Evolutionary conservation across 2,113 vertebrate genomes (phyloP).

Genomic region (Narcine bancroftii): DNA sequence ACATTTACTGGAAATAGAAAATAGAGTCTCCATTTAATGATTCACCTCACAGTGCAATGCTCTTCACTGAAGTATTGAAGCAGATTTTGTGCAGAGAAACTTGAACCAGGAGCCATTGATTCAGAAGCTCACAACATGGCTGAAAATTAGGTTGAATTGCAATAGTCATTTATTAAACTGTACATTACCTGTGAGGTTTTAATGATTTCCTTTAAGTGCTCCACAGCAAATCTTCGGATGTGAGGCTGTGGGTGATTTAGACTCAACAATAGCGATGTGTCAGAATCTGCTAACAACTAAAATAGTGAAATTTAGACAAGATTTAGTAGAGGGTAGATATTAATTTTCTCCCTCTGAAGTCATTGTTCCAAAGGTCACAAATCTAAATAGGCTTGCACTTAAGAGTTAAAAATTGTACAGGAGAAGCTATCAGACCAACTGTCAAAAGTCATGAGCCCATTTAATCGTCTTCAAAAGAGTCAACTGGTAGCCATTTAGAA

Average conservation of each 20-base stretch:
- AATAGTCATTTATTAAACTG: background rate
- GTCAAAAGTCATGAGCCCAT: background rate
- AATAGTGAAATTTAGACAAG: conserved; percentile 39
- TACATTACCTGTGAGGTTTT: conserved; percentile 62
- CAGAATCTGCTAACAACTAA: conserved; percentile 75
- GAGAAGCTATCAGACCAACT: background rate
- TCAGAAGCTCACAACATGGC: too few relatives aligned
- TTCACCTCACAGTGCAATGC: too few relatives aligned
- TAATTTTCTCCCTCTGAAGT: background rate
- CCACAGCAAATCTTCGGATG: conserved; percentile 71
- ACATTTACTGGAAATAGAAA: too few relatives aligned
- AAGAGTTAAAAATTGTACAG: background rate
- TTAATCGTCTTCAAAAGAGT: background rate
- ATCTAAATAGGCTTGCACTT: background rate
- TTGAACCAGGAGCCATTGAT: too few relatives aligned
- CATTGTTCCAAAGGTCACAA: background rate
- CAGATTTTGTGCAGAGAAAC: too few relatives aligned
- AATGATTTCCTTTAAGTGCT: conserved; percentile 67
- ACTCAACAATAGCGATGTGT: conserved; percentile 82
- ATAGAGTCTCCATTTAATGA: too few relatives aligned
- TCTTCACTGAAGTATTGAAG: too few relatives aligned
- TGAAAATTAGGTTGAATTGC: background rate
- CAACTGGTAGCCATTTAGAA: background rate
- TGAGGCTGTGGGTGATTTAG: conserved; percentile 80
- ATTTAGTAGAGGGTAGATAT: background rate